Percentiles rank a stretch among this genome's conserved stretches.
Evolutionary conservation across 2,797 vertebrate genomes (phyloP).

Genomic region (Distichodus sexfasciatus): DNA sequence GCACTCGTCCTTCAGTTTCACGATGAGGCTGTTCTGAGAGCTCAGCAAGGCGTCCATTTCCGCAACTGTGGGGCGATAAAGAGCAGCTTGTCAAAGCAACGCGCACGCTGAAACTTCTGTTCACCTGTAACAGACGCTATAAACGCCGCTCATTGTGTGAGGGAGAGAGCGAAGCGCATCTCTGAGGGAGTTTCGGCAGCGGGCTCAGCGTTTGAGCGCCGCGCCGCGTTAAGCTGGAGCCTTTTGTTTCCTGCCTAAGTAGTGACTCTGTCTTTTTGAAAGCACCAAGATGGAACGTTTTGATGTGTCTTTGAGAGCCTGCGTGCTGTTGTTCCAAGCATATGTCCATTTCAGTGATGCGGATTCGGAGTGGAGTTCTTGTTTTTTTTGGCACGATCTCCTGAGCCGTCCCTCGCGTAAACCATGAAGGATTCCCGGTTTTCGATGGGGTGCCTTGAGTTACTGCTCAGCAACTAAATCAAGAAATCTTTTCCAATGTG

Average conservation of each 20-base stretch:
- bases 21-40: constrained; percentile 86
- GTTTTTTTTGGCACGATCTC: background rate
- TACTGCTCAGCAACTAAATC: background rate
- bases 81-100: background rate
- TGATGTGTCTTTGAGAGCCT: constrained; percentile 10
- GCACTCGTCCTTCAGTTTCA: constrained; percentile 87
- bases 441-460: background rate
- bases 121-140: background rate
- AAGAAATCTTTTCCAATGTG: too few relatives aligned
- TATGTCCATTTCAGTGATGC: constrained; percentile 10
- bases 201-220: background rate
- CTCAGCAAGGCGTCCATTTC: constrained; percentile 82
- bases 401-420: background rate
- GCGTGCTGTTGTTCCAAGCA: constrained; percentile 20
- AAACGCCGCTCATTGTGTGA: background rate
- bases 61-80: constrained; percentile 73
- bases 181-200: background rate
- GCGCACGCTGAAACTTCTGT: background rate
- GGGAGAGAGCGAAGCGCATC: background rate
- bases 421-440: background rate
- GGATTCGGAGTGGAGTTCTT: background rate
- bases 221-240: background rate
- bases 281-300: background rate
- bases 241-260: constrained; percentile 6
- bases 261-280: constrained; percentile 8